phyloP scores from a whole-genome alignment of 2,888 invertebrate genomes.

The Cactoblastis cactorum region DNA sequence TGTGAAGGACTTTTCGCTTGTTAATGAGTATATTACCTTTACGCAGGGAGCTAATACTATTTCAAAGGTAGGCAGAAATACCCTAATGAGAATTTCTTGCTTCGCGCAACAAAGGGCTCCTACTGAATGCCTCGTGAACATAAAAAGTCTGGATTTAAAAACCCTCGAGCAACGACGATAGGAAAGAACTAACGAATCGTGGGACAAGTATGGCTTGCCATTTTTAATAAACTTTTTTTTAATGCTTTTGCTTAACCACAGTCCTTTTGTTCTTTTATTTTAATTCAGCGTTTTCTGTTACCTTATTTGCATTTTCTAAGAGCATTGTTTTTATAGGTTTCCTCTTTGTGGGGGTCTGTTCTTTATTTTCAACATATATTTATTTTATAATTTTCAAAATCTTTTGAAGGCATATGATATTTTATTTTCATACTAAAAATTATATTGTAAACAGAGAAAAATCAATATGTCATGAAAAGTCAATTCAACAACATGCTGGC shows the following conservation, averaged over 20 bases:
- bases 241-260: conserved; percentile 32
- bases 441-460: not conserved
- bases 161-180: conserved; percentile 41
- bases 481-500: conserved; percentile 17
- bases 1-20: conserved; percentile 30
- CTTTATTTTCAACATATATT: conserved; percentile 13
- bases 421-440: too few species aligned
- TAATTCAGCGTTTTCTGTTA: conserved; percentile 39
- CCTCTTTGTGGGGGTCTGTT: conserved; percentile 1
- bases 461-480: not conserved
- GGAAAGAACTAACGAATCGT: conserved; percentile 46
- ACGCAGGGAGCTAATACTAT: conserved; percentile 58
- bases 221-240: conserved; percentile 48
- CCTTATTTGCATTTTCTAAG: conserved; percentile 35
- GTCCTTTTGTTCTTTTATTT: conserved; percentile 43
- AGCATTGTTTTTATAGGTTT: conserved; percentile 28
- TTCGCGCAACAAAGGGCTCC: conserved; percentile 56
- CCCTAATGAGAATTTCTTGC: conserved; percentile 68
- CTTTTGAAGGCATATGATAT: too few species aligned
- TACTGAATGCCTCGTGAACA: conserved; percentile 62
- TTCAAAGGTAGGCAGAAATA: conserved; percentile 60
- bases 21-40: conserved; percentile 47
- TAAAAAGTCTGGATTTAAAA: conserved; percentile 56
- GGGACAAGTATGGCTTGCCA: conserved; percentile 36
- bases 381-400: too few species aligned